phyloP scores from a whole-genome alignment of 2,797 vertebrate genomes.

The Alfaro cultratus region DNA sequence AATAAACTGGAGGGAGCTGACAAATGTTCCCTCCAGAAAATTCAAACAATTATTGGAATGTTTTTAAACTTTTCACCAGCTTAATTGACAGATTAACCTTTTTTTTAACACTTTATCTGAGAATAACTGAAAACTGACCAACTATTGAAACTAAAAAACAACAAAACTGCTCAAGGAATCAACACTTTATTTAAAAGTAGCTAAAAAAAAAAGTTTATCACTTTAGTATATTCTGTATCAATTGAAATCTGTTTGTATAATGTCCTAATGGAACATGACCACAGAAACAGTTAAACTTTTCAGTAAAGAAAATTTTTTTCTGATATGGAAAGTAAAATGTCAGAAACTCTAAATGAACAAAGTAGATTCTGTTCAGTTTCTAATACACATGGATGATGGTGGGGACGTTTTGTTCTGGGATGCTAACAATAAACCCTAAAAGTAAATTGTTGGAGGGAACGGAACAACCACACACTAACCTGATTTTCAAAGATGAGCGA shows the following conservation, averaged over 20 bases:
- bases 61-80: not conserved
- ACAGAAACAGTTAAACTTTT: not conserved
- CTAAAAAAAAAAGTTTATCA: no score
- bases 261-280: not conserved
- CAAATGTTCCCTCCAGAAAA: not conserved
- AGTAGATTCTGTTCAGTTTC: not conserved
- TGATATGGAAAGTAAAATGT: not conserved
- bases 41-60: not conserved
- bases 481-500: not conserved
- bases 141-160: not conserved
- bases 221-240: not conserved
- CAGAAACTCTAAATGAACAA: not conserved
- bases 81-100: not conserved
- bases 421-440: constrained; percentile 6
- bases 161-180: not conserved
- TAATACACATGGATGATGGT: not conserved
- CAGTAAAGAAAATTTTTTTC: not conserved
- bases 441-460: not conserved
- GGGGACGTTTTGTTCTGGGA: not conserved
- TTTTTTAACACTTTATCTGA: not conserved
- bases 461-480: constrained; percentile 10
- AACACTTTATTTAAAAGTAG: no score
- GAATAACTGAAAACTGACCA: not conserved
- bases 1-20: not conserved
- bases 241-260: not conserved